These are phyloP conservation scores for Henricia sp. DNA, from an alignment of 53 echinoderm and acorn worm genomes.

Conservation along the genomic window DNA sequence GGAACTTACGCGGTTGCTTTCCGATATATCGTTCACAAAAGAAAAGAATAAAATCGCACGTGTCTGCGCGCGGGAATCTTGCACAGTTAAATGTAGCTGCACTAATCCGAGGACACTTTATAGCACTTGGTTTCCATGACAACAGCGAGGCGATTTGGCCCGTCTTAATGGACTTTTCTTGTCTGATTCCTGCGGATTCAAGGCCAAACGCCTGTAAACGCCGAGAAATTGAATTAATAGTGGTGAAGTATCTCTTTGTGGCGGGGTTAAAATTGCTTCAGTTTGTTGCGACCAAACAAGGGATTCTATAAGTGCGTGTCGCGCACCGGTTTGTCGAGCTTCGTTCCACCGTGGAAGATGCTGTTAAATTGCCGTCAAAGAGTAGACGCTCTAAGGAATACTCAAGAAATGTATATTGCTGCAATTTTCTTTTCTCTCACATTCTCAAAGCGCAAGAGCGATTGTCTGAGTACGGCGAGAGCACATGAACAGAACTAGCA, in stretches of 20 bases:
- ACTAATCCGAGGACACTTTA: slow-evolving; percentile 47
- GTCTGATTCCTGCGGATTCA: slow-evolving; percentile 54
- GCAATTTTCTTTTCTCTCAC: no score
- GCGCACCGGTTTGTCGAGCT: slow-evolving; percentile 1
- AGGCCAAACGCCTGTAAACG: slow-evolving; percentile 61
- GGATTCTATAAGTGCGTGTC: slow-evolving; percentile 36
- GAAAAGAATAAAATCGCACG: no score
- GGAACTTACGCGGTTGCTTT: no score
- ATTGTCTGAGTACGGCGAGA: no score
- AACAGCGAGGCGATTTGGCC: slow-evolving; percentile 39
- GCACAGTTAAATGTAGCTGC: slow-evolving; percentile 16
- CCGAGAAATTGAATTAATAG: slow-evolving; percentile 54
- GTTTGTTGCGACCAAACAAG: slow-evolving; percentile 39
- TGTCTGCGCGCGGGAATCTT: not conserved
- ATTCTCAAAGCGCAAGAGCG: no score
- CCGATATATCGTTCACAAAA: no score
- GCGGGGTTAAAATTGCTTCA: slow-evolving; percentile 46
- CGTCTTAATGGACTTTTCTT: slow-evolving; percentile 53
- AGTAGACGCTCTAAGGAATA: not conserved
- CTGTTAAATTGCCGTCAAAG: not conserved
- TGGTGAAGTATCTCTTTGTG: slow-evolving; percentile 28
- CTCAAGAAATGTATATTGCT: no score
- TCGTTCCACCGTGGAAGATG: not conserved
- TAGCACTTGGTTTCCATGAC: slow-evolving; percentile 45
- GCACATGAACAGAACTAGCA: no score